These are phyloP conservation scores for Eremobia ochroleuca DNA, from an alignment of 2,888 invertebrate genomes.

Conservation along the genomic window DNA sequence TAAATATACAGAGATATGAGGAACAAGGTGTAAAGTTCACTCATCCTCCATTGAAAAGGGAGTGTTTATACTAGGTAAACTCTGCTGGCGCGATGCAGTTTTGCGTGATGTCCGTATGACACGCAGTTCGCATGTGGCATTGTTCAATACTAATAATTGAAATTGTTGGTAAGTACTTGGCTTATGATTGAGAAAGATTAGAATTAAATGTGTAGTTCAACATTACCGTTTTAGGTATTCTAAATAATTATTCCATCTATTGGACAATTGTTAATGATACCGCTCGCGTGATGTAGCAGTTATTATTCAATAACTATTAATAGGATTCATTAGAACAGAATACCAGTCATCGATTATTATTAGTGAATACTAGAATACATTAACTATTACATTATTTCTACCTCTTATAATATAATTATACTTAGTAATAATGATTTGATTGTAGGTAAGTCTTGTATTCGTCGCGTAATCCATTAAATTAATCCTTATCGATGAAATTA, in stretches of 20 bases:
- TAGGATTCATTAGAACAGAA: background rate
- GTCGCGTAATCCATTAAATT: background rate
- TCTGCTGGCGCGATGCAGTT: too few relatives aligned
- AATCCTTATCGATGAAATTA: background rate
- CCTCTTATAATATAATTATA: background rate
- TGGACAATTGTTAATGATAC: background rate
- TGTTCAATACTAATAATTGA: background rate
- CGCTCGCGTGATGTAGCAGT: background rate
- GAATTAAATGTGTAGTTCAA: background rate
- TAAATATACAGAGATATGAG: too few relatives aligned
- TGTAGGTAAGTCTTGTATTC: background rate
- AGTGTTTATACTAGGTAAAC: too few relatives aligned
- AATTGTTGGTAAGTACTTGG: background rate
- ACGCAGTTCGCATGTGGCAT: too few relatives aligned
- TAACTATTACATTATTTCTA: background rate
- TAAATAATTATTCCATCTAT: too few relatives aligned
- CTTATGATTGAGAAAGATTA: too few relatives aligned
- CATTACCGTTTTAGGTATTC: background rate
- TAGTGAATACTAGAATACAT: background rate
- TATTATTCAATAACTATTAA: background rate
- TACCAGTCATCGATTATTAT: conserved; percentile 1
- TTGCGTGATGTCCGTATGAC: too few relatives aligned
- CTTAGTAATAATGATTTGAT: background rate
- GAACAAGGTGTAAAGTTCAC: too few relatives aligned
- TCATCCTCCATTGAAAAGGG: too few relatives aligned